Percentiles rank a stretch among this genome's conserved stretches.
Conservation (phyloP, 2,797 vertebrate genomes). For the Hippocampus kuda region DNA sequence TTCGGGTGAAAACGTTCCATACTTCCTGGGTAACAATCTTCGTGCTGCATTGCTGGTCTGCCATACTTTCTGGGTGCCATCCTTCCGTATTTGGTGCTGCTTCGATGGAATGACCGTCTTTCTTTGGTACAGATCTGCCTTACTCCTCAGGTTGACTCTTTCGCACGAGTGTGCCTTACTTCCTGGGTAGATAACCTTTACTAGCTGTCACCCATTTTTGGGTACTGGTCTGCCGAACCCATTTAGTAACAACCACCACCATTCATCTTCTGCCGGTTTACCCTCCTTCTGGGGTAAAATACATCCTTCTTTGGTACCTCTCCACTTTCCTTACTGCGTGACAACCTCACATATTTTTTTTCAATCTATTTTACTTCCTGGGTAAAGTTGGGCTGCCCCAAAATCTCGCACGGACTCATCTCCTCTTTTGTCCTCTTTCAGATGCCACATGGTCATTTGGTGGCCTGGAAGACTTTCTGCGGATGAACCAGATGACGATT, state of each 20-base stretch:
- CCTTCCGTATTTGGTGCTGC: no score
- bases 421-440: conserved; percentile 26
- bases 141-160: no score
- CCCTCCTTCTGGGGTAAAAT: background rate
- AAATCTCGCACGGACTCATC: background rate
- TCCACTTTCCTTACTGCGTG: background rate
- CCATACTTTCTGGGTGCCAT: no score
- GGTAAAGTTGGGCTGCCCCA: no score
- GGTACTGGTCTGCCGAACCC: no score
- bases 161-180: no score
- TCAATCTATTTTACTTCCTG: background rate
- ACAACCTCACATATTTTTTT: background rate
- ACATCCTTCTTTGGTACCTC: background rate
- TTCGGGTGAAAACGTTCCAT: background rate
- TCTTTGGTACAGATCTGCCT: no score
- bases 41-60: no score
- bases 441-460: conserved; percentile 41
- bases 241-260: background rate
- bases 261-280: no score
- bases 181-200: no score
- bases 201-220: no score
- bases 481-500: conserved; percentile 33
- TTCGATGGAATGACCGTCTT: no score
- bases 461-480: conserved; percentile 34
- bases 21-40: background rate